phyloP scores from a whole-genome alignment of 2,888 invertebrate species.

The Urechis unicinctus region DNA sequence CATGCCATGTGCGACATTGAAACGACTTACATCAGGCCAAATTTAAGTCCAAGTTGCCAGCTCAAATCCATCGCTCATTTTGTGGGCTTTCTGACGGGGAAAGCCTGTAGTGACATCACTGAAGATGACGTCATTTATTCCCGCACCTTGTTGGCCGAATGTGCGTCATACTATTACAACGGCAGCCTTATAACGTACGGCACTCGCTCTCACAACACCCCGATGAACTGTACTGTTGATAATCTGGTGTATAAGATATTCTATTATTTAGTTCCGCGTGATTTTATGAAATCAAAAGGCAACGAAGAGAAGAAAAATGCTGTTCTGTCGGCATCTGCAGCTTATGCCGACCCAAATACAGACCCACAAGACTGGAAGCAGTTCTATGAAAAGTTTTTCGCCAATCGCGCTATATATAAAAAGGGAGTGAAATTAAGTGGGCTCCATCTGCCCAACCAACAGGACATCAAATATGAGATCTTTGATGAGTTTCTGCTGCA shows the following conservation, averaged over 20 bases:
- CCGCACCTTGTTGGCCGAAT: slow-evolving; percentile 2
- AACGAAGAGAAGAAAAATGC: too few species aligned
- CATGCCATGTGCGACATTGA: background rate
- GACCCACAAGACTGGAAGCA: background rate
- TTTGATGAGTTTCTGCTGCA: slow-evolving; percentile 9
- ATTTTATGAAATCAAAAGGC: background rate
- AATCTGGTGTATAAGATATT: too few species aligned
- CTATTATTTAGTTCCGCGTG: background rate
- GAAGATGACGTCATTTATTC: background rate
- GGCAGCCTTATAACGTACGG: background rate
- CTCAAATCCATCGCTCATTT: background rate
- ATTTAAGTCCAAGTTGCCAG: background rate
- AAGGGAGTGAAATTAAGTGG: slow-evolving; percentile 1
- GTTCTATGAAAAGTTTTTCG: slow-evolving; percentile 1
- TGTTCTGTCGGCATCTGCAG: background rate
- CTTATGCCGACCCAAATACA: background rate
- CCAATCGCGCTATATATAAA: background rate
- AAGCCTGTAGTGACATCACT: background rate
- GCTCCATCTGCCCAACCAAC: background rate
- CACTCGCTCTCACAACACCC: background rate
- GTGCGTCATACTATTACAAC: slow-evolving; percentile 3
- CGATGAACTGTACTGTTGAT: too few species aligned
- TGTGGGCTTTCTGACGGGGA: background rate
- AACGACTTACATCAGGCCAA: background rate
- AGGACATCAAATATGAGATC: slow-evolving; percentile 6